phyloP scores from a whole-genome alignment of 2,888 invertebrate genomes.

The Mactromeris polynyma region DNA sequence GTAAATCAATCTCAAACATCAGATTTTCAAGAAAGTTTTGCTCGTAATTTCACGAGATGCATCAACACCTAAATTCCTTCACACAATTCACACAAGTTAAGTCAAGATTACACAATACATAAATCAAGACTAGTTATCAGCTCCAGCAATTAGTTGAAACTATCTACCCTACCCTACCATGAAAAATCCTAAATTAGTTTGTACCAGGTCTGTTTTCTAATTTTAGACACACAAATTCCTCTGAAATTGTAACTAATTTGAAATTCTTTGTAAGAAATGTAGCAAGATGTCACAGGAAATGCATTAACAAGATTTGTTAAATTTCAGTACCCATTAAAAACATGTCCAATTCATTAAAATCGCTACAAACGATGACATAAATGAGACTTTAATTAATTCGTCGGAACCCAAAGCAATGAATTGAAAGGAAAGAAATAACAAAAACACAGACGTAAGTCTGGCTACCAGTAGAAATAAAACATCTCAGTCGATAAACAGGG shows the following conservation, averaged over 20 bases:
- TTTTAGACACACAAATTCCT: not conserved
- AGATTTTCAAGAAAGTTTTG: not conserved
- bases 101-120: not conserved
- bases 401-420: constrained; percentile 8
- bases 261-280: not conserved
- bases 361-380: not conserved
- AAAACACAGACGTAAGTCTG: not conserved
- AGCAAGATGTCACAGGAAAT: not conserved
- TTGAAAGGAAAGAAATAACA: not conserved
- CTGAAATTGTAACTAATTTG: not conserved
- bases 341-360: not conserved
- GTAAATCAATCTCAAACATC: not conserved
- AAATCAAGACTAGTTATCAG: not conserved
- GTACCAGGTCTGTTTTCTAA: not conserved
- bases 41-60: not conserved
- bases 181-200: constrained; percentile 2
- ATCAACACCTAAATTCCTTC: not conserved
- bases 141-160: not conserved
- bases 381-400: not conserved
- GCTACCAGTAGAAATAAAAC: not conserved
- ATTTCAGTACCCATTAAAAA: not conserved
- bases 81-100: not conserved
- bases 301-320: not conserved
- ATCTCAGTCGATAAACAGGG: not conserved
- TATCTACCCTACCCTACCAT: not conserved